Conservation (phyloP, 2,797 vertebrate species). For the Peromyscus melanophrys region DNA sequence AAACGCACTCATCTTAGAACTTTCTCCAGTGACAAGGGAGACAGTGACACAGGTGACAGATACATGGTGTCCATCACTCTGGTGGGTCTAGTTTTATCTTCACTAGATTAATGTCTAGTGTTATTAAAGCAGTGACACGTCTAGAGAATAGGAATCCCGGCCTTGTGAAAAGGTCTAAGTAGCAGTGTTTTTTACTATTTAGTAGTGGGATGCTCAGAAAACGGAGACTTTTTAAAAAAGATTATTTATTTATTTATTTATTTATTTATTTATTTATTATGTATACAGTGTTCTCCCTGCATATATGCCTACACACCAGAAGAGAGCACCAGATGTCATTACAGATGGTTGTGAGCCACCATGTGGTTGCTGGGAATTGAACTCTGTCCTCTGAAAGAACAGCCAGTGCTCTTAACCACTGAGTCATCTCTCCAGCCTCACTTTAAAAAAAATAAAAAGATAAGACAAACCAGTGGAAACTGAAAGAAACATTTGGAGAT, state of each 20-base stretch:
- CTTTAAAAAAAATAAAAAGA: background rate
- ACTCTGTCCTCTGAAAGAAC: no score
- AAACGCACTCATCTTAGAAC: slow-evolving; percentile 20
- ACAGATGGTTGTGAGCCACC: no score
- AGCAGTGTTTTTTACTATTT: background rate
- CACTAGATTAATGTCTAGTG: background rate
- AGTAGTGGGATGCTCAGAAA: slow-evolving; percentile 20
- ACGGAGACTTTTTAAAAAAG: background rate
- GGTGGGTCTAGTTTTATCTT: background rate
- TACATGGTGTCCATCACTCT: background rate
- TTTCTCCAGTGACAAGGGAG: slow-evolving; percentile 51
- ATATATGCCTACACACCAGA: no score
- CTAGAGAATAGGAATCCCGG: slow-evolving; percentile 2
- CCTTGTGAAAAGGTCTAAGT: background rate
- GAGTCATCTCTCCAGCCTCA: no score
- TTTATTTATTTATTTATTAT: no score
- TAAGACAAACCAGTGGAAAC: background rate
- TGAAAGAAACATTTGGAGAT: slow-evolving; percentile 42
- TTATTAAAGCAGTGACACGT: background rate
- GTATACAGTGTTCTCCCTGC: no score
- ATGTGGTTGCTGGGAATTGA: no score
- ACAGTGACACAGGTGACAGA: background rate
- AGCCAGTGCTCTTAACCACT: no score
- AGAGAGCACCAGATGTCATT: no score
- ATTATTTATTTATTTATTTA: no score